phyloP scores from a whole-genome alignment of 2,113 vertebrate genomes.

The Chelonoidis abingdonii region DNA sequence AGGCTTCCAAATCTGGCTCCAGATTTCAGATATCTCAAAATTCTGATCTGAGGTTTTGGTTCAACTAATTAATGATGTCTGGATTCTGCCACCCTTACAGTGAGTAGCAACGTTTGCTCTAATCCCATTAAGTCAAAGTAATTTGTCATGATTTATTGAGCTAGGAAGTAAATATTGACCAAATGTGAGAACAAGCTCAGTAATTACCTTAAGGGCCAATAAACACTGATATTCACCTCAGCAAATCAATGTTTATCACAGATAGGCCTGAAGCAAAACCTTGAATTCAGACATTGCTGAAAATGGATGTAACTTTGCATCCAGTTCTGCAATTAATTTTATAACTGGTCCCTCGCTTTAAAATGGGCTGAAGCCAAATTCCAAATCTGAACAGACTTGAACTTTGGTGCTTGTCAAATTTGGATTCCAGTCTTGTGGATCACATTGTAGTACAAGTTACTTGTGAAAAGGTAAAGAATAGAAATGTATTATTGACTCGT shows the following conservation, averaged over 20 bases:
- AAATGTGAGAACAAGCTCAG: slow-evolving; percentile 11
- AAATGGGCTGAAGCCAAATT: not conserved
- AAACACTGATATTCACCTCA: not conserved
- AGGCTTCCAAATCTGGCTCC: not conserved
- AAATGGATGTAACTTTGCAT: not conserved
- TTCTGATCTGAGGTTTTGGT: not conserved
- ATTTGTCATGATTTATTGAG: not conserved
- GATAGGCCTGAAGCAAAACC: not conserved
- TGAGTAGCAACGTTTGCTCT: not conserved
- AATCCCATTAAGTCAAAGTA: not conserved
- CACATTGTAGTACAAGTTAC: not conserved
- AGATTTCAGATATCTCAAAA: not conserved
- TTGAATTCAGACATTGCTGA: not conserved
- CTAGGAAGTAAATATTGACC: slow-evolving; percentile 32
- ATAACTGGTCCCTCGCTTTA: not conserved
- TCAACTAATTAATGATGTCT: not conserved
- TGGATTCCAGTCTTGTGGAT: not conserved
- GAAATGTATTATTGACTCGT: not conserved
- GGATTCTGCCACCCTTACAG: not conserved
- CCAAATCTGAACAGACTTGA: not conserved
- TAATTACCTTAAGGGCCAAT: not conserved
- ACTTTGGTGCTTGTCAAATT: not conserved
- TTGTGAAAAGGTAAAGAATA: not conserved
- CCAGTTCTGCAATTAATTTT: not conserved
- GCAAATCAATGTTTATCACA: not conserved